These are phyloP conservation scores for Pseudochirops corinnae DNA, from an alignment of 2,797 vertebrate genomes.

Conservation along the genomic window DNA sequence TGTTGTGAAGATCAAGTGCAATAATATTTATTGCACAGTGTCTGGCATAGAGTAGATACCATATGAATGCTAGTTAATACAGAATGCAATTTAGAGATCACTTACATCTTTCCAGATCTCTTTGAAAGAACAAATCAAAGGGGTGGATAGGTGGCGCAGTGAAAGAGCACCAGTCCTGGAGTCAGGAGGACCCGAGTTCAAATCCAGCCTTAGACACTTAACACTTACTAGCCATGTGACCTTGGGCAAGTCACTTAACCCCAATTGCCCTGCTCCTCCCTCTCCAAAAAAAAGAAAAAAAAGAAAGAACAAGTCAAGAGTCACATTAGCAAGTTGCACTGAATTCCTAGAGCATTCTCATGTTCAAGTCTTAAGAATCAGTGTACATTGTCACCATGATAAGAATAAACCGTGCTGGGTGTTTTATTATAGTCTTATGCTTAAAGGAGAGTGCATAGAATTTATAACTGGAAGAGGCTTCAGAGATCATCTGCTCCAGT, in stretches of 20 bases:
- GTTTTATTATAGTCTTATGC: neutral
- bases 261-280: too few relatives aligned
- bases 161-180: too few relatives aligned
- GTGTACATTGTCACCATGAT: neutral
- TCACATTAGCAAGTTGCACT: neutral
- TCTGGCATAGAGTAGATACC: neutral
- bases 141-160: too few relatives aligned
- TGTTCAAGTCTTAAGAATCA: neutral
- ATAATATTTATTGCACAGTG: neutral
- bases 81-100: neutral
- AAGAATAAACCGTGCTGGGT: neutral
- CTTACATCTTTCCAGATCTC: neutral
- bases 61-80: neutral
- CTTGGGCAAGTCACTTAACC: too few relatives aligned
- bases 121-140: neutral
- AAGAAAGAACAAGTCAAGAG: neutral
- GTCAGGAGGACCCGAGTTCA: too few relatives aligned
- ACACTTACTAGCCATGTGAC: too few relatives aligned
- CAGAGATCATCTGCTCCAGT: neutral
- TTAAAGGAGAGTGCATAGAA: neutral
- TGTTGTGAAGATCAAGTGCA: neutral
- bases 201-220: too few relatives aligned
- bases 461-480: neutral
- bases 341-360: neutral
- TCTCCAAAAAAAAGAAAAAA: too few relatives aligned